Conservation (phyloP, 2,113 vertebrate genomes). For the Ptyas mucosa region DNA sequence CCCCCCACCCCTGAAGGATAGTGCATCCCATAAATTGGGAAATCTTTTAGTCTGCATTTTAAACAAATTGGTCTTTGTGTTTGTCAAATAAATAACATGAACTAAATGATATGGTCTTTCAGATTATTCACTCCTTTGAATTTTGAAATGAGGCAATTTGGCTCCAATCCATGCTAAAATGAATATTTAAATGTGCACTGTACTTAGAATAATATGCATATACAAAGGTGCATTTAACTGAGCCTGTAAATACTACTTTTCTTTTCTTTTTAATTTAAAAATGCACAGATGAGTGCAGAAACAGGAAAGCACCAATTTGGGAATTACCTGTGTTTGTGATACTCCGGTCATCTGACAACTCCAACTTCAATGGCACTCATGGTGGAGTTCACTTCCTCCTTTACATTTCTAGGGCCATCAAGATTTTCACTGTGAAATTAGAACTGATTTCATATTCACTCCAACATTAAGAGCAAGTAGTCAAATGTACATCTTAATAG, state of each 20-base stretch:
- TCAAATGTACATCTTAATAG: neutral
- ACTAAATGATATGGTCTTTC: neutral
- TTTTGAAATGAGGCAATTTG: neutral
- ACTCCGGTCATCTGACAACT: neutral
- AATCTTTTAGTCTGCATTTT: neutral
- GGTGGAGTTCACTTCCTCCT: neutral
- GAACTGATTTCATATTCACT: neutral
- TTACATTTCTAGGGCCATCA: neutral
- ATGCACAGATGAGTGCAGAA: neutral
- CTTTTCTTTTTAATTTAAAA: neutral
- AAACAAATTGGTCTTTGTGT: neutral
- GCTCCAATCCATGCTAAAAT: neutral
- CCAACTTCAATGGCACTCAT: neutral
- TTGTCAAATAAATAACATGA: neutral
- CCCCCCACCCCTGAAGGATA: neutral
- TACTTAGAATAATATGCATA: neutral
- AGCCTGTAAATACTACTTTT: neutral
- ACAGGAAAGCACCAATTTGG: neutral
- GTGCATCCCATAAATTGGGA: neutral
- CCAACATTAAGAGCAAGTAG: neutral
- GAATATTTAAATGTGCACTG: neutral
- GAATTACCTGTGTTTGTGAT: neutral
- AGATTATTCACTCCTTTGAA: neutral
- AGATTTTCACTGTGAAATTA: neutral
- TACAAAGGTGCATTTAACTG: neutral